Evolutionary conservation across 1,140 invertebrate species (phyloP).

Genomic region (Drosophila eugracilis): DNA sequence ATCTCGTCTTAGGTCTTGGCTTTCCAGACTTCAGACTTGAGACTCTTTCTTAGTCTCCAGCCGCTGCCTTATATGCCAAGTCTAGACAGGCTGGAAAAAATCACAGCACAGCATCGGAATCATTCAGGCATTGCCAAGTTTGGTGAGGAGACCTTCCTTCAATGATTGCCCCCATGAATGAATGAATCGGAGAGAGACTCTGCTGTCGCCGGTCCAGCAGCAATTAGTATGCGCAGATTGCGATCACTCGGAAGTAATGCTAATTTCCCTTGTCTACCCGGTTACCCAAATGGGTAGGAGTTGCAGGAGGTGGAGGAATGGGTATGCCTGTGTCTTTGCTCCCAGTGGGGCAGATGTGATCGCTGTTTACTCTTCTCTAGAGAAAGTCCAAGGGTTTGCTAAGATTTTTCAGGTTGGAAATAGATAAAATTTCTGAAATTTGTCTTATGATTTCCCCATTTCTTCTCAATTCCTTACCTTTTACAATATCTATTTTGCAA

Average conservation of each 20-base stretch:
- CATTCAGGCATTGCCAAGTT: slow-evolving; percentile 78
- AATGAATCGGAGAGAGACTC: slow-evolving; percentile 42
- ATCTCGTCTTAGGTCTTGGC: slow-evolving; percentile 3
- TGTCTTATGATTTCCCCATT: too few species aligned
- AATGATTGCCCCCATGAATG: slow-evolving; percentile 80
- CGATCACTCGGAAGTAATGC: slow-evolving; percentile 84
- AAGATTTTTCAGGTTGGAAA: too few species aligned
- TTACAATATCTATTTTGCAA: too few species aligned
- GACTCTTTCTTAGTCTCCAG: too few species aligned
- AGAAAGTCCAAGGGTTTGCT: too few species aligned
- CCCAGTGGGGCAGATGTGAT: slow-evolving; percentile 14
- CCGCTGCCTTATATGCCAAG: slow-evolving; percentile 70
- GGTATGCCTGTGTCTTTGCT: not conserved
- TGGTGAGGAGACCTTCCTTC: slow-evolving; percentile 60
- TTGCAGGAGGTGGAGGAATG: not conserved
- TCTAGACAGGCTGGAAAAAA: slow-evolving; percentile 78
- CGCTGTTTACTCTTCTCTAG: not conserved
- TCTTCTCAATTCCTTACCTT: too few species aligned
- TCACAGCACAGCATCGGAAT: slow-evolving; percentile 64
- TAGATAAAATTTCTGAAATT: too few species aligned
- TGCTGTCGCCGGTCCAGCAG: slow-evolving; percentile 26
- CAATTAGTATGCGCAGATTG: slow-evolving; percentile 84
- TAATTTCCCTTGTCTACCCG: slow-evolving; percentile 66
- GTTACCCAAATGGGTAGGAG: slow-evolving; percentile 33
- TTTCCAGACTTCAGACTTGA: slow-evolving; percentile 7